Evolutionary conservation across 2,888 invertebrate species (phyloP).

Genomic region (Tenthredo mesomela): DNA sequence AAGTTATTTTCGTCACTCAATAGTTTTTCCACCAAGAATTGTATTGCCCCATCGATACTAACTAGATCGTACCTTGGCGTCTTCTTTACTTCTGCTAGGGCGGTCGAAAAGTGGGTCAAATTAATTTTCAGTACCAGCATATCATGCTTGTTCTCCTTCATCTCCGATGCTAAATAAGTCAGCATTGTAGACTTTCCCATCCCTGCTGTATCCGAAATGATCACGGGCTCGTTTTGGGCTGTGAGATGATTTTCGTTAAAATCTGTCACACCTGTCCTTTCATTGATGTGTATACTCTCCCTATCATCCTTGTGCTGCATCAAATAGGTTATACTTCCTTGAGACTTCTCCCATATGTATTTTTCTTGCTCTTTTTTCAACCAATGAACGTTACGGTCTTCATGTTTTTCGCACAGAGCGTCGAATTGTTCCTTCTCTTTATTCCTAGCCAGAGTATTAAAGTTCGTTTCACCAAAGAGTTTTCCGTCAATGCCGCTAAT

Average conservation of each 20-base stretch:
- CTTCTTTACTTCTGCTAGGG: neutral
- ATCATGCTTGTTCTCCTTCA: neutral
- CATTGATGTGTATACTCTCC: no score
- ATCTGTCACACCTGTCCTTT: neutral
- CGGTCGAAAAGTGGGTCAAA: neutral
- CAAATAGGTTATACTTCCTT: neutral
- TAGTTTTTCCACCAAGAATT: neutral
- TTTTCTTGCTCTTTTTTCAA: neutral
- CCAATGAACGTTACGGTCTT: neutral
- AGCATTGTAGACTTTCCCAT: constrained; percentile 9
- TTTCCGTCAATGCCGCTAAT: neutral
- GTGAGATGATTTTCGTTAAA: no score
- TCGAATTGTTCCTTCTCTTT: neutral
- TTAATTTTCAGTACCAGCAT: neutral
- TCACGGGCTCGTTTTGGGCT: no score
- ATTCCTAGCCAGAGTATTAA: neutral
- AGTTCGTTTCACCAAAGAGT: neutral
- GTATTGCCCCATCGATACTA: neutral
- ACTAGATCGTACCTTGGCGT: neutral
- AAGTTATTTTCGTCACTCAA: neutral
- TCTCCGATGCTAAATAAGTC: neutral
- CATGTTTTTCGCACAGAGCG: neutral
- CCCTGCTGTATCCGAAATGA: neutral
- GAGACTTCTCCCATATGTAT: neutral
- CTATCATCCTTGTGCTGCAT: neutral